Evolutionary conservation across 2,888 invertebrate genomes (phyloP).

Genomic region (Xestia c-nigrum): DNA sequence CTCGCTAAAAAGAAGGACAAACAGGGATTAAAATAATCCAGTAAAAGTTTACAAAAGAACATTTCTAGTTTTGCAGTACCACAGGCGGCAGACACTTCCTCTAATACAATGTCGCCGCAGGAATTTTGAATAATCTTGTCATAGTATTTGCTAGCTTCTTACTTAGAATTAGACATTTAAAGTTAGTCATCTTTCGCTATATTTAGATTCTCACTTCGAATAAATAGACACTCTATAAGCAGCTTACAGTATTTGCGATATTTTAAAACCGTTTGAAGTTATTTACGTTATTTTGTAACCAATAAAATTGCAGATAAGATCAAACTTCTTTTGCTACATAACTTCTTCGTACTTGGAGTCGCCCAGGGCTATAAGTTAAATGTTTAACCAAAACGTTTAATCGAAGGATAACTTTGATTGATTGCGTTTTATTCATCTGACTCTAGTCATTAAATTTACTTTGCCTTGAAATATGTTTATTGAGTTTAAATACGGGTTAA

Average conservation of each 20-base stretch:
- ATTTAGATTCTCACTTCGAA: background rate
- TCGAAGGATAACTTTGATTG: constrained; percentile 72
- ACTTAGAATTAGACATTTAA: constrained; percentile 28
- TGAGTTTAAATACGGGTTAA: constrained; percentile 42
- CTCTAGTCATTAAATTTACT: constrained; percentile 58
- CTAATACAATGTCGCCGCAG: constrained; percentile 14
- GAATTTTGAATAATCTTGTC: constrained; percentile 42
- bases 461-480: constrained; percentile 55
- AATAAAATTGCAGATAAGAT: constrained; percentile 37
- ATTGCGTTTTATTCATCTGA: constrained; percentile 64
- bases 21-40: background rate
- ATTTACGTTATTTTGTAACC: constrained; percentile 21
- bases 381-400: constrained; percentile 61
- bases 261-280: constrained; percentile 13
- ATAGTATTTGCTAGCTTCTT: constrained; percentile 16
- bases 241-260: constrained; percentile 6
- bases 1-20: background rate
- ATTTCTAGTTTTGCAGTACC: constrained; percentile 39
- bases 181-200: constrained; percentile 16
- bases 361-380: constrained; percentile 54
- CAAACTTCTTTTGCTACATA: constrained; percentile 22
- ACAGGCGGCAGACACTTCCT: constrained; percentile 37
- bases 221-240: constrained; percentile 4
- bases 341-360: constrained; percentile 33
- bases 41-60: constrained; percentile 22